These are phyloP conservation scores for Reinhardtius hippoglossoides DNA, from an alignment of 2,113 vertebrate genomes.

Conservation along the genomic window DNA sequence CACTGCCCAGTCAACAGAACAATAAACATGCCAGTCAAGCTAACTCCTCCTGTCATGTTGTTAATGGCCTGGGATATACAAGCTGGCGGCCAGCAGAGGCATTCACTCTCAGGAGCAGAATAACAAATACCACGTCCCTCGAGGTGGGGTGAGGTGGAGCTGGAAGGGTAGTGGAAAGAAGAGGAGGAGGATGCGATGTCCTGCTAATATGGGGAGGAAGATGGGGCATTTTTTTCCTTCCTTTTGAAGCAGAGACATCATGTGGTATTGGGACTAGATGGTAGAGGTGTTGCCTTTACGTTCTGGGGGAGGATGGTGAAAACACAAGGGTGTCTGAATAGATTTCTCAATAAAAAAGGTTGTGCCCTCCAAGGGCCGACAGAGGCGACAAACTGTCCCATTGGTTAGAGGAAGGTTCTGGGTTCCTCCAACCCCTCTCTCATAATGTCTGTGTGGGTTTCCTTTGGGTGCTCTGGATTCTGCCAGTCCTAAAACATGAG, in stretches of 20 bases:
- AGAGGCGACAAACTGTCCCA: too few species aligned
- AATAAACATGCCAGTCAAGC: constrained; percentile 84
- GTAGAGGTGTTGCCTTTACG: too few species aligned
- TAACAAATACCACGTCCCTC: constrained; percentile 53
- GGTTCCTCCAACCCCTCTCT: too few species aligned
- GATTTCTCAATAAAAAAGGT: too few species aligned
- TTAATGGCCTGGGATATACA: constrained; percentile 80
- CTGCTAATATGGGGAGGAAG: not conserved
- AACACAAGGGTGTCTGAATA: too few species aligned
- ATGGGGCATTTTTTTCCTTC: not conserved
- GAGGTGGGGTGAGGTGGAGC: constrained; percentile 7
- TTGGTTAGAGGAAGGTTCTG: too few species aligned
- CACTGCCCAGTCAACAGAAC: constrained; percentile 73
- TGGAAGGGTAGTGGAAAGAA: constrained; percentile 4
- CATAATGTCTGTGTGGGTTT: too few species aligned
- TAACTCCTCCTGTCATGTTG: constrained; percentile 81
- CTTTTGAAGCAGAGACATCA: not conserved
- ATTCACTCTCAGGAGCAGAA: constrained; percentile 50
- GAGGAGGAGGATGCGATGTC: constrained; percentile 8
- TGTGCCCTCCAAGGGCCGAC: not conserved
- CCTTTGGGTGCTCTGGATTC: too few species aligned
- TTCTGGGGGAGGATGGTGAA: too few species aligned
- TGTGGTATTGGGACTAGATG: too few species aligned
- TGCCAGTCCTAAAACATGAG: not conserved
- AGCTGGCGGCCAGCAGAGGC: constrained; percentile 64